Evolutionary conservation across 2,888 invertebrate genomes (phyloP), one percentile per base, ranked within the genome.

Genomic region (Mesorhabditis spiculigera): DNA sequence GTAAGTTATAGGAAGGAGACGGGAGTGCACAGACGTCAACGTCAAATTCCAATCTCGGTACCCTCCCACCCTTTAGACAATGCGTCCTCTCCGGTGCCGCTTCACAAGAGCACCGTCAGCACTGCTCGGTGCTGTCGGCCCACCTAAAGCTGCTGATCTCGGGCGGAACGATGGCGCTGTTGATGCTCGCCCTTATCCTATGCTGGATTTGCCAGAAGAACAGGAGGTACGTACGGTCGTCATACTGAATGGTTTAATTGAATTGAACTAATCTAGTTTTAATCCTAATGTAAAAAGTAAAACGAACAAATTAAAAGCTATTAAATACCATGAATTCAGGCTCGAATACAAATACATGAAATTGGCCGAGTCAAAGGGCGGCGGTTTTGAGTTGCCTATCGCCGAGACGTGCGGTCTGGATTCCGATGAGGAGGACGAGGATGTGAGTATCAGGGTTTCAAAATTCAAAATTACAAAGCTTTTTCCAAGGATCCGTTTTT

Each of bases 21-120:
- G n/a, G n/a, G n/a, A n/a, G n/a, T n/a, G 13, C 4, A 10, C 13
- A 8, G 62, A 5, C 28, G 5, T 16, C 16, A 28, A 65, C 13
- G n/a, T n/a, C n/a, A n/a, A 6, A 62, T 41, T 3, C 63, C 67
- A 28, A 42, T 10, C n/a, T 43, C 5, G 43, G 43, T 42, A 10
- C 13, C 16, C 58, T 10, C 13, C 1, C 63, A 28, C 6, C 45
- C 45, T 86, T 67, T 81, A 87, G 87, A 71, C 83, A 87, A 71
- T 87, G 87, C 77, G 78, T 87, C 10, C 77, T 87, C n/a, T 78
- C 82, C 58, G 86, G 84, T 45, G 72, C 71, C 4, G 67, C 65
- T 4, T 72, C 72, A 0, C 68, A 74, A 0, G 75, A 71, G n/a
- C 69, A 75, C 16, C 63, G 70, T 68, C 71, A 69, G 16, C 67